phyloP scores from a whole-genome alignment of 1,140 invertebrate species.

The Calosoma granatense region DNA sequence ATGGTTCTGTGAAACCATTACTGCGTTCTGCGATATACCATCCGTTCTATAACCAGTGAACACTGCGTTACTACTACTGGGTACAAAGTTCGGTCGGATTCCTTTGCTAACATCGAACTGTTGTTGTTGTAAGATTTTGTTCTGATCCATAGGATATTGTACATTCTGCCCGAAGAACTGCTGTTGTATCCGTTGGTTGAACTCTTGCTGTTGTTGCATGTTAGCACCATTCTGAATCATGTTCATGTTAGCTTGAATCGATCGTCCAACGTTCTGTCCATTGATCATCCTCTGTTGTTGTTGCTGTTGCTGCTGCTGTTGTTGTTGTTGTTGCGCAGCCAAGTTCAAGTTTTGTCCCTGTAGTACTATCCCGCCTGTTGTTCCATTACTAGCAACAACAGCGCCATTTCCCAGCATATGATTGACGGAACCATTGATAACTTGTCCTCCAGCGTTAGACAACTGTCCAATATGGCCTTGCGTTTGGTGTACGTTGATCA shows the following conservation, averaged over 20 bases:
- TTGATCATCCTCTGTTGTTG: slow-evolving; percentile 29
- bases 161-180: slow-evolving; percentile 11
- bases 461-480: slow-evolving; percentile 15
- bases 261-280: slow-evolving; percentile 7
- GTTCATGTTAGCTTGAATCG: background rate
- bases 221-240: background rate
- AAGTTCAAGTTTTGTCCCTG: background rate
- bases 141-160: slow-evolving; percentile 1
- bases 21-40: background rate
- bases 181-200: slow-evolving; percentile 21
- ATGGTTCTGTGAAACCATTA: slow-evolving; percentile 36
- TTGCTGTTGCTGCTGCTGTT: slow-evolving; percentile 32
- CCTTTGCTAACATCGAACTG: background rate
- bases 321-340: slow-evolving; percentile 27
- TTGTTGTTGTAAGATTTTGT: slow-evolving; percentile 8
- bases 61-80: background rate
- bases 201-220: slow-evolving; percentile 4
- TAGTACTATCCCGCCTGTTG: background rate
- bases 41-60: background rate
- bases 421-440: slow-evolving; percentile 12
- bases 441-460: background rate
- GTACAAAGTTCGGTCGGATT: background rate
- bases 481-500: slow-evolving; percentile 40
- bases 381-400: background rate
- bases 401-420: slow-evolving; percentile 11